Evolutionary conservation across 2,797 vertebrate species (phyloP).

Genomic region (Anabas testudineus): DNA sequence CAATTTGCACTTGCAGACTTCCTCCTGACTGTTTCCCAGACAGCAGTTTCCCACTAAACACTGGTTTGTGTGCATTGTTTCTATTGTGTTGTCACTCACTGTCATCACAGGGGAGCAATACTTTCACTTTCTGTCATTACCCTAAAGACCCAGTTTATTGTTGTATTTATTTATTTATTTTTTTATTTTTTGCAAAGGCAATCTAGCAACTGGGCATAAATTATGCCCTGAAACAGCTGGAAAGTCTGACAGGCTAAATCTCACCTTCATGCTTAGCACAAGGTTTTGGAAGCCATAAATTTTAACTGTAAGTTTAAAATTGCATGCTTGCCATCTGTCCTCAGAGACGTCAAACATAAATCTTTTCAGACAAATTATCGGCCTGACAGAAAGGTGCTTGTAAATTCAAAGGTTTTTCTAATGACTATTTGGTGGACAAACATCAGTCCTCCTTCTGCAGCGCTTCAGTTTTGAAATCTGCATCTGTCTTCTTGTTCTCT

Average conservation of each 20-base stretch:
- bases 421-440: background rate
- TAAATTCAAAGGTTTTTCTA: conserved; percentile 11
- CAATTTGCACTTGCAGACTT: conserved; percentile 36
- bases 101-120: background rate
- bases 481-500: background rate
- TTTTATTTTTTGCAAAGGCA: conserved; percentile 7
- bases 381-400: conserved; percentile 1
- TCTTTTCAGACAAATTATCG: conserved; percentile 15
- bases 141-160: background rate
- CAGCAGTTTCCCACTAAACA: conserved; percentile 22
- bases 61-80: conserved; percentile 18
- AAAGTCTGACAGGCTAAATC: background rate
- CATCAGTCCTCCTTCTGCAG: background rate
- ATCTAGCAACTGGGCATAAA: background rate
- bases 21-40: conserved; percentile 37
- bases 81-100: conserved; percentile 33
- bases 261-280: background rate
- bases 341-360: background rate
- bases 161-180: too few relatives aligned
- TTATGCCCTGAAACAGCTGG: background rate
- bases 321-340: background rate
- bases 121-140: background rate
- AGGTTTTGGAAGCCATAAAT: background rate
- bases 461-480: background rate
- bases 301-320: background rate